phyloP scores from a whole-genome alignment of 2,113 vertebrate genomes.

The Hypanus sabinus region DNA sequence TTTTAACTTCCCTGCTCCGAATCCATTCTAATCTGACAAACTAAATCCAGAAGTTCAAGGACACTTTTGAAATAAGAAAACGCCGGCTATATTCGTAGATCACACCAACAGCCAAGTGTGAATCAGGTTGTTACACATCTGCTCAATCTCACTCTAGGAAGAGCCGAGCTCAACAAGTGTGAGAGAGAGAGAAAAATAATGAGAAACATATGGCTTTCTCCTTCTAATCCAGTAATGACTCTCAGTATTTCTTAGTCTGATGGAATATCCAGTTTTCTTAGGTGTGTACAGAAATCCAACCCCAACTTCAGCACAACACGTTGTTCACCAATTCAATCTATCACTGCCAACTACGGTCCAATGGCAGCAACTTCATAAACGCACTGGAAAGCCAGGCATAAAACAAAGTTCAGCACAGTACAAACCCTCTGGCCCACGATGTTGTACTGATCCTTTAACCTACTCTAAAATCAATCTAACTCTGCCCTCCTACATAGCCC shows the following conservation, averaged over 20 bases:
- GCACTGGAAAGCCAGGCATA: no score
- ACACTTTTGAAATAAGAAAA: not conserved
- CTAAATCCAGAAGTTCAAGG: not conserved
- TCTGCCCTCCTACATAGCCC: no score
- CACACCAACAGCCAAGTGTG: not conserved
- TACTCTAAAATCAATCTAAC: no score
- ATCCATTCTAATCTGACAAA: not conserved
- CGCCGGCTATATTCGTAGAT: not conserved
- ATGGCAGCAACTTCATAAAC: no score
- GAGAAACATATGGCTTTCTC: not conserved
- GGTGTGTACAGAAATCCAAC: not conserved
- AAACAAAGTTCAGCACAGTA: not conserved
- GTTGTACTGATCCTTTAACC: no score
- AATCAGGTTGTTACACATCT: not conserved
- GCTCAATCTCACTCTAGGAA: not conserved
- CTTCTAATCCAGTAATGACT: not conserved
- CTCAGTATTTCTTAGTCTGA: not conserved
- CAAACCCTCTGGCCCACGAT: no score
- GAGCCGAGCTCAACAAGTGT: not conserved
- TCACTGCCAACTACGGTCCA: not conserved
- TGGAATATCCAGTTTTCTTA: not conserved
- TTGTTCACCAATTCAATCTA: not conserved
- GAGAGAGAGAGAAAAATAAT: not conserved
- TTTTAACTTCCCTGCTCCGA: not conserved
- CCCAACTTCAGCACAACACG: not conserved